These are phyloP conservation scores for Heliconius eleuchia DNA, from an alignment of 1,140 invertebrate species.

Conservation along the genomic window DNA sequence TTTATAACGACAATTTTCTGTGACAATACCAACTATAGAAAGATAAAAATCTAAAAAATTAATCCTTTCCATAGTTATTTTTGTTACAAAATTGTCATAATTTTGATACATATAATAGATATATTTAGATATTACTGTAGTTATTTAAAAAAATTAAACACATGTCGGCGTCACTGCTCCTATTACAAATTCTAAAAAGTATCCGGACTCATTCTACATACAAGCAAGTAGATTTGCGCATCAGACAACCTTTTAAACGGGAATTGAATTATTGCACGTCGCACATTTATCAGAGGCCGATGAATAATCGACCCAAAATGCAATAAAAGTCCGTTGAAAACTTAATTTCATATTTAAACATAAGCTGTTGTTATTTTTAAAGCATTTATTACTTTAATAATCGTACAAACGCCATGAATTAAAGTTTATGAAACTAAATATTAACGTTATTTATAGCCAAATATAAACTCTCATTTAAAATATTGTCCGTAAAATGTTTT, in stretches of 20 bases:
- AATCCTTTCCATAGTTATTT: neutral
- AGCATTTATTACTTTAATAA: conserved; percentile 26
- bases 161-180: neutral
- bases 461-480: conserved; percentile 22
- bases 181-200: conserved; percentile 30
- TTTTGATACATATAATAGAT: neutral
- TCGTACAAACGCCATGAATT: conserved; percentile 22
- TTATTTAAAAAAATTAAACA: neutral
- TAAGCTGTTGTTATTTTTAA: conserved; percentile 55
- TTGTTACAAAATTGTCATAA: neutral
- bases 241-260: conserved; percentile 62
- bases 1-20: neutral
- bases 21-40: neutral
- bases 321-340: conserved; percentile 70
- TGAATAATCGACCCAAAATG: conserved; percentile 71
- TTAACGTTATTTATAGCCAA: conserved; percentile 13
- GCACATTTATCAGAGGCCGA: conserved; percentile 69
- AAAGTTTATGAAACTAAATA: conserved; percentile 10
- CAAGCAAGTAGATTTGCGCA: conserved; percentile 39
- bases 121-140: neutral
- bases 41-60: neutral
- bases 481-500: conserved; percentile 20
- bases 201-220: conserved; percentile 8
- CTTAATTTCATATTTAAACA: conserved; percentile 76
- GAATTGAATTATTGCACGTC: conserved; percentile 74